Evolutionary conservation across 37 sponge, comb jelly and placozoan genomes (phyloP), one percentile per base, ranked within the genome.

Genomic region (Hormiphora californensis): DNA sequence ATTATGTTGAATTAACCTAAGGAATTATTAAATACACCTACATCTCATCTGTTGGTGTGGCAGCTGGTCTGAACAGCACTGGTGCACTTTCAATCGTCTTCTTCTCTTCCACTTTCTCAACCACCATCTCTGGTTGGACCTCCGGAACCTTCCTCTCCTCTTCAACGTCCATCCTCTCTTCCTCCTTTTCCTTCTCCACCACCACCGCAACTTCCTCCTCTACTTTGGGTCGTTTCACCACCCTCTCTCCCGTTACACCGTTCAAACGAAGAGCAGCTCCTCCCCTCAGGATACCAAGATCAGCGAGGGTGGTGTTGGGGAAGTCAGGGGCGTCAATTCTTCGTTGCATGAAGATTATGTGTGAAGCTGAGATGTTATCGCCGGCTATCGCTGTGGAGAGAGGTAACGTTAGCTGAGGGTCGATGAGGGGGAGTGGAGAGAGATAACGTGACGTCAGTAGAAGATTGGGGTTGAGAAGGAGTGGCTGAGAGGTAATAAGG

Each of bases 271-370:
- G n/a, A n/a, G n/a, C n/a, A n/a, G n/a, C n/a, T n/a, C n/a, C n/a
- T n/a, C 32, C 81, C 81, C 43, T 73, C 1, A 21, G 43, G 1
- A 73, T 41, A n/a, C 81, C 81, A 4, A 73, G n/a, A 28, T 73
- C 81, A 4, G 46, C 4, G 21, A 73, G 46, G 21, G 32, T 73
- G 1, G 35, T 11, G 23, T 23, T 43, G 8, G 15, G 0, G 23
- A 73, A 73, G 1, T 73, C 44, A 8, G 8, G 8, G 28, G 4
- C 5, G 8, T 19, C 46, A 36, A 73, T 73, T 28, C 25, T 73
- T 4, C 46, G 44, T 33, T 73, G 81, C n/a, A 73, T n/a, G 35
- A 43, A 73, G 46, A 73, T 73, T 8, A n/a, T 27, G 43, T 33
- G 25, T 43, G 81, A 73, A 41, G 25, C 81, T 4, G 81, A 38